Evolutionary conservation across 2,888 invertebrate genomes (phyloP), one percentile per base, ranked within the genome.

Genomic region (Gasteruption jaculator): DNA sequence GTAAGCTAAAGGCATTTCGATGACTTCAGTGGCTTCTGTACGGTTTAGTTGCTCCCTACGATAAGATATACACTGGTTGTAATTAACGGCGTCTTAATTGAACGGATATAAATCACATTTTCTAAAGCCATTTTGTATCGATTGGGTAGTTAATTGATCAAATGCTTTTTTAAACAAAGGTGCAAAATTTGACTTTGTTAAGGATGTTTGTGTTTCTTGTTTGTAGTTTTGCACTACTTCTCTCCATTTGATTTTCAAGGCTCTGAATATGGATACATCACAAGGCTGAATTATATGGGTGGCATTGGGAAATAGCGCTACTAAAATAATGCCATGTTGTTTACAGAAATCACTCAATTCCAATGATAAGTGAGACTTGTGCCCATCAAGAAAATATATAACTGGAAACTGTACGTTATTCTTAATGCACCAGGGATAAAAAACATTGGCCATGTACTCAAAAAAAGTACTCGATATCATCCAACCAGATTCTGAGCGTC

Each of bases 361-460:
- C 14, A 39, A 29, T 11, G 27, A 48, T 3, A 50, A 27, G 21
- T 53, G 48, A 6, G 43, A 49, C 31, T 48, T 49, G 11, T 48
- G 41, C 3, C 57, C 58, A n/a, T n/a, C n/a, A n/a, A n/a, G n/a
- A n/a, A n/a, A n/a, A n/a, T n/a, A n/a, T n/a, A n/a, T n/a, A n/a
- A 60, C 50, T 5, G 57, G 59, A 37, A 60, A 54, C 29, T 49
- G 21, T 4, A 61, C 50, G 11, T 55, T 52, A 7, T 56, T 38
- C 18, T 57, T 29, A n/a, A 49, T 10, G 14, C 53, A 40, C 61
- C 62, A 65, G n/a, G n/a, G n/a, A n/a, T n/a, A n/a, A n/a, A n/a
- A n/a, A n/a, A n/a, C n/a, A n/a, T n/a, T n/a, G n/a, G 58, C 44
- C 3, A 65, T 47, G 41, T 62, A 65, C 45, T 65, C 61, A 46